Base-by-base conservation (phyloP, 92 coral and sea anemone genomes). In the Siderastrea radians region DNA sequence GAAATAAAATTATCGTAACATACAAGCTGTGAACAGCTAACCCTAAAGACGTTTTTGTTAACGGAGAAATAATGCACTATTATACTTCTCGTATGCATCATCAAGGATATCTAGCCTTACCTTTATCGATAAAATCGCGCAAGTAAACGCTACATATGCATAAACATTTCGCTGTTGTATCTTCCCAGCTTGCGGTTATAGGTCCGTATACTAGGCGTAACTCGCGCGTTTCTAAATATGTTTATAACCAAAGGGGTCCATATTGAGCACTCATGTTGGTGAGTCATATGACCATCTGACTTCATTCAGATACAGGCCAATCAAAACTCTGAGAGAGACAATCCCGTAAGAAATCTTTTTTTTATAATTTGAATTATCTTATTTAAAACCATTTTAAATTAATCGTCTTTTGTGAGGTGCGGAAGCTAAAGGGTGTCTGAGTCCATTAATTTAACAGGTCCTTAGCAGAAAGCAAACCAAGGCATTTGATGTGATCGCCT, bases 181-280 rank as follows among this genome's bases (percentile, higher is more conserved):
- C 11, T 2, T 74, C n/a, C 13, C 54, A 26, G 38, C 38, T 19
- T 73, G 52, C 3, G 45, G 4, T 38, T 52, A 1, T 26, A 26
- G 14, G 11, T 74, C 44, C 48, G 12, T 6, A 8, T 26, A 26
- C 38, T 26, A 26, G 38, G 38, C 38, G 38, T 26, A 26, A 5
- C 60, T 4, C 62, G 43, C 63, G 49, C 38, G 50, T 7, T 8
- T 53, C 59, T 38, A 3, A 47, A 77, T 16, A 77, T 77, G 81
- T 77, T 77, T 77, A 77, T 55, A 75, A 75, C 53, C 38, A 45
- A 10, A 77, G 81, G 38, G 81, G 3, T 26, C 43, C 57, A 26
- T 4, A 3, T 5, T 5, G 48, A 58, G 10, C 13, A 38, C 72
- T 43, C 14, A 26, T 26, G 38, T 26, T 26, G 49, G 45, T 50